A percentile compares a stretch with the other conserved stretches of the same genome.
These are phyloP conservation scores for Chymomyza procnemis DNA, from an alignment of 2,888 invertebrate genomes.

Conservation along the genomic window DNA sequence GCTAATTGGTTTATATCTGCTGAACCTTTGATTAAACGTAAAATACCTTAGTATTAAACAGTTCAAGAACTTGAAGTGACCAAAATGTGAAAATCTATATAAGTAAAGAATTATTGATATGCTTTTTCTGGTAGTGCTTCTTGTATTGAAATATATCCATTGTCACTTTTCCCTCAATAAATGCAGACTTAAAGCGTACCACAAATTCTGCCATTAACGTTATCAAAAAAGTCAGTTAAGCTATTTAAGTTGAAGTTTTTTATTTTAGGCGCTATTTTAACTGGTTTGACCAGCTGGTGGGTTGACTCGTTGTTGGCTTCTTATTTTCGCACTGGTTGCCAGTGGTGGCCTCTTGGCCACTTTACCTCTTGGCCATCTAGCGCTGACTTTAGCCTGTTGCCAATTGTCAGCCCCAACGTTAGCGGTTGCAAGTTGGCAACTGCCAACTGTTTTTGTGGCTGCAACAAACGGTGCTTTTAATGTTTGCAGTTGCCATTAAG, in stretches of 20 bases:
- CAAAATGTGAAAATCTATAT: too few species aligned
- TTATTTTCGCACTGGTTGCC: neutral
- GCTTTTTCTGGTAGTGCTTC: too few species aligned
- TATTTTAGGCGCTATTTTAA: conserved; percentile 50
- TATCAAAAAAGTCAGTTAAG: neutral
- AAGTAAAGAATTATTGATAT: too few species aligned
- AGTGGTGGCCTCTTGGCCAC: neutral
- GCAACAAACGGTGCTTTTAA: conserved; percentile 44
- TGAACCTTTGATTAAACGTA: too few species aligned
- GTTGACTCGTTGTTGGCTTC: neutral
- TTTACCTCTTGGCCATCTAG: neutral
- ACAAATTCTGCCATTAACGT: neutral
- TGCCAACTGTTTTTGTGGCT: conserved; percentile 38
- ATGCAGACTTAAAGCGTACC: neutral
- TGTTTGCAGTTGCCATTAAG: conserved; percentile 35
- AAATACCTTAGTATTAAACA: too few species aligned
- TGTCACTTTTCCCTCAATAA: neutral
- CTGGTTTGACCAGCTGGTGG: conserved; percentile 61
- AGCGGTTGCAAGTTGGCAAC: neutral
- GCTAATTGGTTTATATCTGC: too few species aligned
- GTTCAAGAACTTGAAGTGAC: too few species aligned
- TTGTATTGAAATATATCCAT: too few species aligned
- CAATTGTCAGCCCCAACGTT: neutral
- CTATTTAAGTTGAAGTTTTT: neutral
- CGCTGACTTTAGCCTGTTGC: neutral